Base-by-base conservation (phyloP, 1,140 invertebrate species). In the Drosophila carrolli region DNA sequence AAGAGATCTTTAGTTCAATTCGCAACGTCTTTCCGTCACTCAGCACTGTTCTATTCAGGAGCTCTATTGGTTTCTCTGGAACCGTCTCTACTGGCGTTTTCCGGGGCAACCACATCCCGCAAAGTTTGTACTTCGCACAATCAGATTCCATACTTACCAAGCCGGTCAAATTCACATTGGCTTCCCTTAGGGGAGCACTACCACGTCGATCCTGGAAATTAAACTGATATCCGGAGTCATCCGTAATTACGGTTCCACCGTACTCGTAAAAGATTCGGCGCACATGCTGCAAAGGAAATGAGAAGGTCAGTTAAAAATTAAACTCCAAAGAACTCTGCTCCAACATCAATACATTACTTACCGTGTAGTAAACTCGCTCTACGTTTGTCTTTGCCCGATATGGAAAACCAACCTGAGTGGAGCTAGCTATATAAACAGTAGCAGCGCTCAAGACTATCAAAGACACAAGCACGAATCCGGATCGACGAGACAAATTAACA, bases 341-440 rank as follows among this genome's bases (percentile, higher is more conserved):
- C 23, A 23, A 23, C 23, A 23, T 23, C 2, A 23, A 23, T 23
- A 4, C 23, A 23, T 23, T 2, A 23, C 23, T 23, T 23, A 23
- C 95, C 79, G 93, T 91, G 46, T 96, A 93, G 93, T 95, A 94
- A 74, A 95, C 94, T 60, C 95, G 91, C 84, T 96, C 93, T 1
- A 95, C 95, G 29, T 95, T 94, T 16, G 95, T 94, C 41, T 95
- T 94, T 2, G 94, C 94, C 50, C 94, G 95, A 81, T 96, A 97
- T 2, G 96, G 96, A 91, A 96, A 97, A 35, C 96, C 96, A 19
- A 96, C 79, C 2, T 95, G 94, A 11, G 95, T 95, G n/a, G 95
- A 91, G 67, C 95, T 93, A 40, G 95, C 90, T 27, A 95, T 93
- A 94, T 89, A 94, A 93, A 93, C 14, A 16, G 70, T 44, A 5